Conservation (phyloP, 2,113 vertebrate genomes). For the Sander vitreus region DNA sequence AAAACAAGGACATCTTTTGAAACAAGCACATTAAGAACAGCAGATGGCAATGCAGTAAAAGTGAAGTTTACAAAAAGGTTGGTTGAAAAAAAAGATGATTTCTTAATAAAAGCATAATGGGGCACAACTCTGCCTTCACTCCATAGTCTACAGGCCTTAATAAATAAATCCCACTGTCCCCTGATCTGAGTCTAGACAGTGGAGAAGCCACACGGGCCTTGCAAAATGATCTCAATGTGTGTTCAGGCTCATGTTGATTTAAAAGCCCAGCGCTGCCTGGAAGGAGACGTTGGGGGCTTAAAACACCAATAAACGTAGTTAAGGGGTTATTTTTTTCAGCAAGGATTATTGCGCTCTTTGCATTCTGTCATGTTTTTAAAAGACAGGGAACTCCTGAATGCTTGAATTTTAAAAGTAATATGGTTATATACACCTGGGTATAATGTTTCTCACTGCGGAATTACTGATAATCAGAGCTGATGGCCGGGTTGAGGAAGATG, state of each 20-base stretch:
- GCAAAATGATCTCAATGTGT: constrained; percentile 31
- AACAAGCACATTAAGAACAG: neutral
- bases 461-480: constrained; percentile 38
- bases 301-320: no score
- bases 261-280: constrained; percentile 1
- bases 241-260: constrained; percentile 41
- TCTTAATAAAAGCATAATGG: neutral
- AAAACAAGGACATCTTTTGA: neutral
- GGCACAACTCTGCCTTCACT: neutral
- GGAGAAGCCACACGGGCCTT: neutral
- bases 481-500: constrained; percentile 2
- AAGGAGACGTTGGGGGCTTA: no score
- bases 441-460: neutral
- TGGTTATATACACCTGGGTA: neutral
- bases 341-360: neutral
- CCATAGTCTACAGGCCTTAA: neutral
- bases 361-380: neutral
- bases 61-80: neutral
- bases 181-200: constrained; percentile 32
- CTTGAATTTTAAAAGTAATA: neutral
- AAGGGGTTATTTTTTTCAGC: neutral
- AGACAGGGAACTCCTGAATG: neutral
- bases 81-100: neutral
- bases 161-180: neutral
- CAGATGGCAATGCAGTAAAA: neutral